These are phyloP conservation scores for Elegia similella DNA, from an alignment of 2,888 invertebrate species.

Conservation along the genomic window DNA sequence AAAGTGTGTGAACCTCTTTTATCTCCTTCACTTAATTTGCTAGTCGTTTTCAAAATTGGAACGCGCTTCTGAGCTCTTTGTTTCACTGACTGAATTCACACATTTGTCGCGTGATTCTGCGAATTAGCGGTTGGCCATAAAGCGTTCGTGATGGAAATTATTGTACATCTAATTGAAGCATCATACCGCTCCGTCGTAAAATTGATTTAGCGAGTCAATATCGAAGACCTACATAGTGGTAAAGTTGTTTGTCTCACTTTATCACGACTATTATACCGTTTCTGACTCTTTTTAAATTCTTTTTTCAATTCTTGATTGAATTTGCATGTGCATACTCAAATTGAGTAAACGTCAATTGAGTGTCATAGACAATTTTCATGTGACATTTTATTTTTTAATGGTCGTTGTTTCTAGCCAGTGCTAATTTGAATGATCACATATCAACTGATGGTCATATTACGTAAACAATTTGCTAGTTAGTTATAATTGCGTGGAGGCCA, in stretches of 20 bases:
- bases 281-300: background rate
- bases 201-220: constrained; percentile 36
- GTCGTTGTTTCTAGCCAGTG: constrained; percentile 4
- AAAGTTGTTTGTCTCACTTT: constrained; percentile 6
- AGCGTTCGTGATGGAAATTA: constrained; percentile 64
- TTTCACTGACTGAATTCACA: constrained; percentile 33
- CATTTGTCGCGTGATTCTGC: constrained; percentile 54
- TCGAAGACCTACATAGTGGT: constrained; percentile 15
- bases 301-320: constrained; percentile 4
- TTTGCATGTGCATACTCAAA: constrained; percentile 6
- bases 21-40: background rate
- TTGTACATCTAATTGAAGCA: constrained; percentile 66
- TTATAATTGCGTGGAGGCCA: constrained; percentile 21
- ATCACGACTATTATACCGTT: constrained; percentile 3
- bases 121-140: constrained; percentile 55
- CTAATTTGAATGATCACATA: constrained; percentile 6
- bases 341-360: background rate
- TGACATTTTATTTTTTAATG: constrained; percentile 10
- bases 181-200: constrained; percentile 48
- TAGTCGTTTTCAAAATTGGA: constrained; percentile 9
- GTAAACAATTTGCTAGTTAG: constrained; percentile 14
- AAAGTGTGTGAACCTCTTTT: background rate
- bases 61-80: constrained; percentile 1
- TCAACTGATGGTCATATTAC: constrained; percentile 17
- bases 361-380: constrained; percentile 10